Evolutionary conservation across 2,888 invertebrate genomes (phyloP).

Genomic region (Eupithecia pulchellata): DNA sequence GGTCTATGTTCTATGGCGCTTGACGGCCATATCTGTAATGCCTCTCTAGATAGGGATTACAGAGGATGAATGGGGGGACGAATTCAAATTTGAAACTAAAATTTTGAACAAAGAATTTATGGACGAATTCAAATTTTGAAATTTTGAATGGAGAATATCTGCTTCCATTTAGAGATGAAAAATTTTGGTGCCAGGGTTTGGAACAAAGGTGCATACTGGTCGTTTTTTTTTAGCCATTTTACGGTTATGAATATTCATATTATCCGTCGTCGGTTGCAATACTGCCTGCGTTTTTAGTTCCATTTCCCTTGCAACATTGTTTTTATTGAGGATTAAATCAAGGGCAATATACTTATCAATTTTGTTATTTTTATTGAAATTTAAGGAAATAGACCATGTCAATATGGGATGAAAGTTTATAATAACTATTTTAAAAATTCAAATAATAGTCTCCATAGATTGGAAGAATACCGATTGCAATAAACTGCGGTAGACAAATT

Average conservation of each 20-base stretch:
- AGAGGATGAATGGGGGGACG: constrained; percentile 9
- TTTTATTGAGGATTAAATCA: neutral
- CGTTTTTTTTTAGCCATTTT: neutral
- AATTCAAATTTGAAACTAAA: constrained; percentile 16
- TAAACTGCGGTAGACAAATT: constrained; percentile 4
- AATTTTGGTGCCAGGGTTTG: neutral
- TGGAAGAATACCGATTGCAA: constrained; percentile 20
- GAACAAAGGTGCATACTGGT: neutral
- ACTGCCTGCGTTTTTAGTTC: neutral
- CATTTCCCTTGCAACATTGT: neutral
- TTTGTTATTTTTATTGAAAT: too few species aligned
- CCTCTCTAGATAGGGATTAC: neutral
- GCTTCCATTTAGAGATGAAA: constrained; percentile 1
- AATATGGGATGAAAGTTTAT: neutral
- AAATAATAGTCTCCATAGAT: constrained; percentile 9
- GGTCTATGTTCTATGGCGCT: constrained; percentile 15
- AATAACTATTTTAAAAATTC: constrained; percentile 16
- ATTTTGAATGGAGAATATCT: constrained; percentile 4
- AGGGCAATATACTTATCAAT: neutral
- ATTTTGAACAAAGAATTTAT: too few species aligned
- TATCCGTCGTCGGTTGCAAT: neutral
- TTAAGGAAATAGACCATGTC: too few species aligned
- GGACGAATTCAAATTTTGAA: neutral
- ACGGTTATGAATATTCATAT: neutral
- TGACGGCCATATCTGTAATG: constrained; percentile 14